Evolutionary conservation across 2,113 vertebrate species (phyloP), one percentile per base, ranked within the genome.

Genomic region (Triplophysa siluroides): DNA sequence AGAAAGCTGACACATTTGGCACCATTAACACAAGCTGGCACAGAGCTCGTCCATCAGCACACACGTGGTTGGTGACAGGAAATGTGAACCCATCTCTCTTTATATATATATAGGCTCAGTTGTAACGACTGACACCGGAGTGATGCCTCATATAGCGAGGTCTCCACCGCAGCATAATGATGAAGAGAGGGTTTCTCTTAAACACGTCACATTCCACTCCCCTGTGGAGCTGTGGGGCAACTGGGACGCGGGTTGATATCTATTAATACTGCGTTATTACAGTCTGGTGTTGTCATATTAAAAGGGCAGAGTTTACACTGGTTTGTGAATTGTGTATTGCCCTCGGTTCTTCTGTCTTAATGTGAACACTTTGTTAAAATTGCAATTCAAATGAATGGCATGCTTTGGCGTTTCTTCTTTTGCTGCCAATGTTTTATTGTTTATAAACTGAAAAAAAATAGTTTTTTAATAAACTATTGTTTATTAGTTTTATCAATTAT

Each of bases 61-160:
- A 90, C 86, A 83, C 83, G 56, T 81, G 86, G 89, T 89, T 90
- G 85, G 64, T 89, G 86, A 86, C 85, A 89, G 89, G 90, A 90
- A 92, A 93, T 92, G 91, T 88, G 90, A 89, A 90, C 88, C 81
- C 71, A 52, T 79, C 89, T 58, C 18, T 16, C 8, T 45, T 12
- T 45, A 9, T 45, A 9, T 45, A 8, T 91, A 92, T 91, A 90
- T 93, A 93, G 91, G 82, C 81, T 83, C 85, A 87, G 85, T 83
- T 87, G 86, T 85, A 85, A 90, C 80, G 87, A 92, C 87, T 70
- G 89, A 92, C 91, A 91, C 86, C 83, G 85, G 83, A 86, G 60
- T 76, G 62, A 18, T 76, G 18, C 45, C 87, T 90, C 84, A 87
- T 80, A 85, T 79, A 82, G 78, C 84, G 85, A 90, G 88, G 78